Evolutionary conservation across 1,140 invertebrate genomes (phyloP), one percentile per base, ranked within the genome.

Genomic region (Aphaenogaster ashmeadi): DNA sequence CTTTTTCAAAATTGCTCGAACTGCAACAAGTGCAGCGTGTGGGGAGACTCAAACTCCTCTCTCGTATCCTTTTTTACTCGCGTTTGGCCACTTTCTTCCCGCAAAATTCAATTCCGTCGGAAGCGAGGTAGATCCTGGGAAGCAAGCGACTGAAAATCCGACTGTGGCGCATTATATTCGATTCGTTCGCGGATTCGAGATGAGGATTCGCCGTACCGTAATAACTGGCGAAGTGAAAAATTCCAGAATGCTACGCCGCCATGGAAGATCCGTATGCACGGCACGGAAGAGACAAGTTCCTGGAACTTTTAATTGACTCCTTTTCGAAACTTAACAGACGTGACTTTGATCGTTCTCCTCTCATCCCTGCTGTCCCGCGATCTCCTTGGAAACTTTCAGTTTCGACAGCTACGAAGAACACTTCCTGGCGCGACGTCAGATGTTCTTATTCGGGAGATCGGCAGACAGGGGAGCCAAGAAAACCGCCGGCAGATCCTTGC

Each of bases 281-380:
- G n/a, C 85, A 69, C 38, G 72, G 56, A 88, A 50, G 50, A 64
- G 71, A 56, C 62, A 69, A 91, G 86, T 91, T 89, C 18, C 18
- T 8, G 47, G 62, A 92, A 92, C 90, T 92, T 92, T 92, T 92
- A 92, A 92, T 92, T 92, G 90, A 91, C 91, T 91, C 87, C 84
- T 86, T 89, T 87, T 88, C 50, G 87, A 87, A 91, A 91, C 92
- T 90, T 89, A 88, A 89, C 86, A 91, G 88, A 90, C 92, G 58
- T 87, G 86, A 92, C 90, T 92, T 92, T 92, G 91, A 92, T 92
- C 89, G 72, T 85, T 78, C 44, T 85, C 44, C 44, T 91, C 81
- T 88, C 87, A 77, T 89, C 69, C 77, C 66, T 64, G n/a, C 69
- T 60, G 52, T 33, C 72, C 64, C 50, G 85, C 33, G 75, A 90